Conservation (phyloP, 2,797 vertebrate genomes). For the Bradypodion pumilum region DNA sequence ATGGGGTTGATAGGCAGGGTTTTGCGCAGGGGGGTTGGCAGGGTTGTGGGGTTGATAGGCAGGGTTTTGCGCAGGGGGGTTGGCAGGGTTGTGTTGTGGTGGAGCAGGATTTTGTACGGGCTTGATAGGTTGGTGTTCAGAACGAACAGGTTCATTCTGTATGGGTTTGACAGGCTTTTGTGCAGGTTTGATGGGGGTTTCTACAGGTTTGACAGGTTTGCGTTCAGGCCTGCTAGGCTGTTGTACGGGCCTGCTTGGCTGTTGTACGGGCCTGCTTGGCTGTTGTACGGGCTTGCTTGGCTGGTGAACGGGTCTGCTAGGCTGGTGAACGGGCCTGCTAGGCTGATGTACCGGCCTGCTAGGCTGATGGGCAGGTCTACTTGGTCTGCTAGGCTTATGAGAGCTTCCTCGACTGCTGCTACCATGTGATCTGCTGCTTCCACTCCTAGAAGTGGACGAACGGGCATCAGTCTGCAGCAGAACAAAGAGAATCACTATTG, state of each 20-base stretch:
- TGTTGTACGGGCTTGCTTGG: neutral
- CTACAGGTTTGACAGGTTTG: neutral
- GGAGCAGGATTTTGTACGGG: constrained; percentile 23
- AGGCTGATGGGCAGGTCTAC: no score
- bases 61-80: neutral
- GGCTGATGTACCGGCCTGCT: no score
- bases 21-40: neutral
- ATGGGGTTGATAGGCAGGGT: neutral
- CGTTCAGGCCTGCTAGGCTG: neutral
- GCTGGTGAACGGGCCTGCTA: neutral
- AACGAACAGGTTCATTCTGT: neutral
- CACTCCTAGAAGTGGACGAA: constrained; percentile 61
- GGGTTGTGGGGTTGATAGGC: neutral
- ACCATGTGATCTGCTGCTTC: constrained; percentile 41
- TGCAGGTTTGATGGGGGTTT: neutral
- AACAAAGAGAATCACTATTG: constrained; percentile 61
- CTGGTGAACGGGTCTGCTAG: neutral
- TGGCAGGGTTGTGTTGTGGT: neutral
- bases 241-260: neutral
- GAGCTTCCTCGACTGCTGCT: neutral
- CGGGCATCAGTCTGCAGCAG: constrained; percentile 55
- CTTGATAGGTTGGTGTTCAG: neutral
- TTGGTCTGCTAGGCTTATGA: neutral
- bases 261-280: neutral
- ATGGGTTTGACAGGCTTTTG: neutral